These are phyloP conservation scores for Steinernema feltiae DNA, from an alignment of 1,140 invertebrate species.

Conservation along the genomic window DNA sequence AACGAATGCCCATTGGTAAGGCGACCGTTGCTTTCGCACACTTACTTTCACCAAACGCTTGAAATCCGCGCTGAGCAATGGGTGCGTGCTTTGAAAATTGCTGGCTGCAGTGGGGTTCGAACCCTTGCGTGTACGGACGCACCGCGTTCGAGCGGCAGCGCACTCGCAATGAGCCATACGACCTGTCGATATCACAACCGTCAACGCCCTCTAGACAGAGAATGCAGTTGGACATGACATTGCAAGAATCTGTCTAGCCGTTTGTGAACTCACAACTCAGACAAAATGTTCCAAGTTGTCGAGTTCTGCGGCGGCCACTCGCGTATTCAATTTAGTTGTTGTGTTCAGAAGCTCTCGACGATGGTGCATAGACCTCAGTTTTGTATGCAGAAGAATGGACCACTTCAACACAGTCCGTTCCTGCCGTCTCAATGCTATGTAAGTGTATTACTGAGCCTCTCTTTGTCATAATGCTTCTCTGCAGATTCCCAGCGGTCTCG, in stretches of 20 bases:
- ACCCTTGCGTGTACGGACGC: neutral
- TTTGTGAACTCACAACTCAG: neutral
- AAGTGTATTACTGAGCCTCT: too few relatives aligned
- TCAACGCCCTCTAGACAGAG: neutral
- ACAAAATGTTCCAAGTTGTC: neutral
- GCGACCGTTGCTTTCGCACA: neutral
- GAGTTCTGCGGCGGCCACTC: too few relatives aligned
- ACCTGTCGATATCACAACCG: neutral
- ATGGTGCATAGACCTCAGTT: too few relatives aligned
- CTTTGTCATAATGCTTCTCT: too few relatives aligned
- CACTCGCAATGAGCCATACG: neutral
- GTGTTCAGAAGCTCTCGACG: neutral
- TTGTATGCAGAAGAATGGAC: too few relatives aligned
- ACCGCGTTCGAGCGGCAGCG: neutral
- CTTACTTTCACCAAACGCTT: neutral
- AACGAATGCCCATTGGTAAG: slow-evolving; percentile 1
- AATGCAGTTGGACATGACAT: neutral
- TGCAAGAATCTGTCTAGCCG: neutral
- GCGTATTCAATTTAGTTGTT: too few relatives aligned
- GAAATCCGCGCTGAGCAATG: neutral
- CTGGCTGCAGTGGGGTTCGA: neutral
- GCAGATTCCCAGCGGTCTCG: too few relatives aligned
- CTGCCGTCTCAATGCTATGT: neutral
- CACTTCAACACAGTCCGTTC: neutral
- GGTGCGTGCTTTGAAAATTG: too few relatives aligned